phyloP scores from a whole-genome alignment of 64 coral and sea anemone genomes.

The Pocillopora damicornis region DNA sequence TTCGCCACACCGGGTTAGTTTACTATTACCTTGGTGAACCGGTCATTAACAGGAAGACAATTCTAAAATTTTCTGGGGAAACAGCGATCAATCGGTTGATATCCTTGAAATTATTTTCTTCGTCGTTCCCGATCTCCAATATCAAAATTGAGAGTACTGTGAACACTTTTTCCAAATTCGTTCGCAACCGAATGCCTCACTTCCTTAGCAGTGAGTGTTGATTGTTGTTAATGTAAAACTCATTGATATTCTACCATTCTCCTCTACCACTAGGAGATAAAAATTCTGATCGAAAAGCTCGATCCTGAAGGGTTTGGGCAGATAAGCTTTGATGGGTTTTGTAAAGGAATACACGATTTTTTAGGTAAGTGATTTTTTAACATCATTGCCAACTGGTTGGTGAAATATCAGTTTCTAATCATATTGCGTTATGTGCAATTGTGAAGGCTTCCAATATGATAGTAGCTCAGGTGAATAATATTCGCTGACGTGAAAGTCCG shows the following conservation, averaged over 20 bases:
- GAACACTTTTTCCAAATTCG: neutral
- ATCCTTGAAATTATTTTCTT: neutral
- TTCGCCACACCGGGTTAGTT: neutral
- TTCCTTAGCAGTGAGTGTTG: neutral
- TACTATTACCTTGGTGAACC: neutral
- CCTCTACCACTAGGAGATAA: constrained; percentile 64
- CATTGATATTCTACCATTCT: constrained; percentile 13
- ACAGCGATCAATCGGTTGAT: neutral
- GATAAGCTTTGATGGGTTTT: constrained; percentile 95
- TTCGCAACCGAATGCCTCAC: neutral
- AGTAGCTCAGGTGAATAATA: neutral
- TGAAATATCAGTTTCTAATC: neutral
- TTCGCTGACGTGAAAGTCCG: constrained; percentile 1
- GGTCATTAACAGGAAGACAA: neutral
- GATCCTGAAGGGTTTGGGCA: constrained; percentile 80
- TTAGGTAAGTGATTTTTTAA: constrained; percentile 57
- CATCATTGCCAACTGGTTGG: neutral
- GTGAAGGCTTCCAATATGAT: neutral
- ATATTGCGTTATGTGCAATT: constrained; percentile 23
- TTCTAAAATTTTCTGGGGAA: neutral
- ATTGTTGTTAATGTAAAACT: neutral
- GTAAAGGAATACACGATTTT: constrained; percentile 84
- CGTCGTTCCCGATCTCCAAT: neutral
- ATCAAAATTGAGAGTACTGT: neutral
- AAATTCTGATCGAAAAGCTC: constrained; percentile 73